Evolutionary conservation across 2,113 vertebrate species (phyloP).

Genomic region (Ranitomeya variabilis): DNA sequence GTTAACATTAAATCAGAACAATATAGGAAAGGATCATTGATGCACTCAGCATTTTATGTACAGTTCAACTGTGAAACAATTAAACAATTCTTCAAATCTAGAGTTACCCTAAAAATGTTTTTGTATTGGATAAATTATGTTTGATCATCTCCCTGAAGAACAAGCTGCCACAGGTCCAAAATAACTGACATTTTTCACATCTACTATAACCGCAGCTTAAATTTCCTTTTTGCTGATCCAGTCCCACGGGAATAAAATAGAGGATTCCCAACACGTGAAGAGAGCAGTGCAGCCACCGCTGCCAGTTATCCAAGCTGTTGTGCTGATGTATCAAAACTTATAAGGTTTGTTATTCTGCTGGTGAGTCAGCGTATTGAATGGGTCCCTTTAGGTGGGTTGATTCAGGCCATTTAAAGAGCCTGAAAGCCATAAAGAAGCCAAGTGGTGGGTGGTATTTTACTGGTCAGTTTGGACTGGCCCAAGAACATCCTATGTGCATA

Average conservation of each 20-base stretch:
- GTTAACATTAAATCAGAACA: neutral
- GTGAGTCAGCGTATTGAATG: no score
- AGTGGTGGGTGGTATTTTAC: no score
- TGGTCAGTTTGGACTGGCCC: no score
- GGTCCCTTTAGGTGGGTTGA: no score
- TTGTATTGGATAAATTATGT: neutral
- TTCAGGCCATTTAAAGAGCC: no score
- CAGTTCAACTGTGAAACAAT: neutral
- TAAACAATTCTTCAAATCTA: neutral
- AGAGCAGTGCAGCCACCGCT: neutral
- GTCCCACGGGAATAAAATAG: neutral
- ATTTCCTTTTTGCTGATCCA: constrained; percentile 31
- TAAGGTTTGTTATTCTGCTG: no score
- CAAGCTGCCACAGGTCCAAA: neutral
- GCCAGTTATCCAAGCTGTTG: neutral
- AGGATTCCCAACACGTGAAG: constrained; percentile 35
- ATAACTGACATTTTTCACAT: constrained; percentile 39
- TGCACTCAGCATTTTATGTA: neutral
- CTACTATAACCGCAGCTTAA: constrained; percentile 16
- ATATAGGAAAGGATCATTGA: neutral
- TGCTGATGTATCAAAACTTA: neutral
- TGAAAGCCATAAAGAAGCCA: no score
- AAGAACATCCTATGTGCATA: no score
- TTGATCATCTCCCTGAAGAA: neutral
- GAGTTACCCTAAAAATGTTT: neutral